A percentile compares a stretch with the other conserved stretches of the same genome.
phyloP scores from a whole-genome alignment of 2,113 vertebrate genomes.

The Dolichallabes microphthalmus region DNA sequence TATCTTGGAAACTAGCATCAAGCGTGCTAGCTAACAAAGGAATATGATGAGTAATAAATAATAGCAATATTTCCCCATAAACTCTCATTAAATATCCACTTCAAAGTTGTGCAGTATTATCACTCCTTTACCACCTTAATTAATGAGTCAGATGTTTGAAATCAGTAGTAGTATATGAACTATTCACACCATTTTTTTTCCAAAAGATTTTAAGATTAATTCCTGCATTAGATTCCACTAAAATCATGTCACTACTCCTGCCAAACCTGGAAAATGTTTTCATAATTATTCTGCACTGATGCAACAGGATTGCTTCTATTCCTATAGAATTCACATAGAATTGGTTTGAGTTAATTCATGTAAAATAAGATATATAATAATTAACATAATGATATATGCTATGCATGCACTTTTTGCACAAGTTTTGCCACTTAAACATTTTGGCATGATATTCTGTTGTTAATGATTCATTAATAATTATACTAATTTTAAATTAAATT shows the following conservation, averaged over 20 bases:
- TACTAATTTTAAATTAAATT: background rate
- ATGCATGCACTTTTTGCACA: background rate
- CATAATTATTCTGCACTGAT: too few species aligned
- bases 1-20: background rate
- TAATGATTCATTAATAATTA: background rate
- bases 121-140: background rate
- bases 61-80: background rate
- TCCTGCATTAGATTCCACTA: background rate
- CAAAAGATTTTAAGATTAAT: background rate
- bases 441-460: background rate
- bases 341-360: background rate
- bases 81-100: background rate
- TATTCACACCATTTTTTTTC: background rate
- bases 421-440: background rate
- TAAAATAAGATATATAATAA: background rate
- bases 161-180: background rate
- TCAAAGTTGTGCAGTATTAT: background rate
- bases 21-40: background rate
- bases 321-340: background rate
- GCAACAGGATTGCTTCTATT: background rate
- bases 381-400: background rate
- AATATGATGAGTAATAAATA: background rate
- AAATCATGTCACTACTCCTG: background rate
- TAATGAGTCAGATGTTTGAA: background rate
- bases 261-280: background rate